Conservation (phyloP, 1,140 invertebrate genomes). For the Pseudomyrmex cubaensis region DNA sequence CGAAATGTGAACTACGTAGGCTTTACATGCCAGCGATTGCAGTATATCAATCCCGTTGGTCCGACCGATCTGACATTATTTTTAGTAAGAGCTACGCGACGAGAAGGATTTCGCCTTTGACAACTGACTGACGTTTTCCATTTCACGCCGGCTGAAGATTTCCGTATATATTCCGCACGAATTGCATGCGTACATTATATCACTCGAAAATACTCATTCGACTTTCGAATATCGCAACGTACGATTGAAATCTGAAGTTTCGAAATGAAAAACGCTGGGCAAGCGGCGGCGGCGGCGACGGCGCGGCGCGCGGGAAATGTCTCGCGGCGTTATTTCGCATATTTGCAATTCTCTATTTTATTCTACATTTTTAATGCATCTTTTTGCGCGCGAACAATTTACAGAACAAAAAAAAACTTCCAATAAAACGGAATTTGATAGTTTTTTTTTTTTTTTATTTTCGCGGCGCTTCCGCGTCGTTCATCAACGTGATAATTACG, state of each 20-base stretch:
- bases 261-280: no score
- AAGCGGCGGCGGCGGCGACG: no score
- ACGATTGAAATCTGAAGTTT: no score
- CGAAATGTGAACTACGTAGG: not conserved
- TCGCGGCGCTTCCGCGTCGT: no score
- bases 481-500: constrained; percentile 5
- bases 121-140: constrained; percentile 53
- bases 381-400: no score
- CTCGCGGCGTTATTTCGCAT: no score
- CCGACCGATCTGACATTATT: constrained; percentile 30
- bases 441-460: no score
- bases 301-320: no score
- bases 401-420: no score
- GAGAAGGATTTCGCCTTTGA: constrained; percentile 22
- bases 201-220: not conserved
- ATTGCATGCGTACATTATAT: constrained; percentile 5
- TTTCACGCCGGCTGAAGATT: constrained; percentile 37
- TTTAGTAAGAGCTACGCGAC: not conserved
- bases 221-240: not conserved
- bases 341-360: no score
- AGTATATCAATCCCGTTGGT: not conserved
- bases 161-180: not conserved
- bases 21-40: not conserved
- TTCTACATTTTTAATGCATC: not conserved
- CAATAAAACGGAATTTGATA: no score